Evolutionary conservation across 1,140 invertebrate genomes (phyloP).

Genomic region (Drosophila burlai): DNA sequence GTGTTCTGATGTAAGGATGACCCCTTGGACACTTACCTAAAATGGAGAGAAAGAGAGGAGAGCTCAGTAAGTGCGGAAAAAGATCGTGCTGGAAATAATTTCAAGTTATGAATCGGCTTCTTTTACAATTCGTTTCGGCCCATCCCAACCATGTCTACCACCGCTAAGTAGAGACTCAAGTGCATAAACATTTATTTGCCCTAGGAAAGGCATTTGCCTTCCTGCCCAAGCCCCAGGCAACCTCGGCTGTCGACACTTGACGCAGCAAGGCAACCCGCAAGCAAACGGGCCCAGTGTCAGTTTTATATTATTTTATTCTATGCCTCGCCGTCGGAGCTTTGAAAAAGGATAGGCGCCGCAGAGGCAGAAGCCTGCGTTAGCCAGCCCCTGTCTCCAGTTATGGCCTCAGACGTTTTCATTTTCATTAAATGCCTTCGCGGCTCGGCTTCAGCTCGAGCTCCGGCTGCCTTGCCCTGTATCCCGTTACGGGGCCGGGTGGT

Average conservation of each 20-base stretch:
- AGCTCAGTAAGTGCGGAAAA: background rate
- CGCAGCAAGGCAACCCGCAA: slow-evolving; percentile 41
- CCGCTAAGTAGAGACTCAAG: slow-evolving; percentile 44
- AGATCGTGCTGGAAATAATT: slow-evolving; percentile 2
- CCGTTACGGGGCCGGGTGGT: slow-evolving; percentile 47
- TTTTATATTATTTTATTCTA: slow-evolving; percentile 73
- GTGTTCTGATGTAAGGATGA: slow-evolving; percentile 66
- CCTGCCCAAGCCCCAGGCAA: slow-evolving; percentile 11
- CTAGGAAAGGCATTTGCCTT: slow-evolving; percentile 15
- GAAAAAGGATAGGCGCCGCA: slow-evolving; percentile 68
- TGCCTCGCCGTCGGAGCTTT: slow-evolving; percentile 46
- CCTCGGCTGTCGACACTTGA: slow-evolving; percentile 69
- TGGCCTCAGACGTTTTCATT: slow-evolving; percentile 74
- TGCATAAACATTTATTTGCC: slow-evolving; percentile 43
- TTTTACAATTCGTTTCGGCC: slow-evolving; percentile 10
- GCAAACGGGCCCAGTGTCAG: slow-evolving; percentile 32
- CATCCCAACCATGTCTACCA: slow-evolving; percentile 53
- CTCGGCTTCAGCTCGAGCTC: slow-evolving; percentile 4
- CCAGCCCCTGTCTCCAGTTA: slow-evolving; percentile 26
- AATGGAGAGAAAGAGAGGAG: slow-evolving; percentile 34
- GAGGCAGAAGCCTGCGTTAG: slow-evolving; percentile 8
- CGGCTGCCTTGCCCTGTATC: slow-evolving; percentile 40
- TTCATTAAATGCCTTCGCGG: slow-evolving; percentile 77
- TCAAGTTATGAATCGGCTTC: slow-evolving; percentile 8
- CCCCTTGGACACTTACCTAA: slow-evolving; percentile 45